phyloP scores from a whole-genome alignment of 2,888 invertebrate genomes.

The Ornithoptera alexandrae region DNA sequence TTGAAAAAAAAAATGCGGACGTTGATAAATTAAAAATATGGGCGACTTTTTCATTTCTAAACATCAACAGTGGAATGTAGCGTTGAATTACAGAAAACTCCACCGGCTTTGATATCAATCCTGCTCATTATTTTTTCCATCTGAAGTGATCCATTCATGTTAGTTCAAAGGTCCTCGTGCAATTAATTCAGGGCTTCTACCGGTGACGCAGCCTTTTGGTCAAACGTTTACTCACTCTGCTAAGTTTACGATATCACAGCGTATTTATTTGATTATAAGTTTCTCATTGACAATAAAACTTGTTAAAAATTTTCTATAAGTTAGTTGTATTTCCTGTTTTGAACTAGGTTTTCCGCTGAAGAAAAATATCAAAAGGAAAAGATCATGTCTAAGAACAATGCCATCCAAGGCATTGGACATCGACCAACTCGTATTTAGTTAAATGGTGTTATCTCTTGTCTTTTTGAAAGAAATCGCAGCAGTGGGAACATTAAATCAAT shows the following conservation, averaged over 20 bases:
- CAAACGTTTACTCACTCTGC: neutral
- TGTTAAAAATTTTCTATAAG: neutral
- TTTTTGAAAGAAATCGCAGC: too few species aligned
- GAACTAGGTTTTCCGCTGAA: neutral
- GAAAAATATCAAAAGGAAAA: too few species aligned
- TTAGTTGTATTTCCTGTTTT: neutral
- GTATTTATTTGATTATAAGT: neutral
- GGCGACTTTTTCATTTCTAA: neutral
- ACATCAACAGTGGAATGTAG: neutral
- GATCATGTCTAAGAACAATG: too few species aligned
- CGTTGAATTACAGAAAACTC: constrained; percentile 1
- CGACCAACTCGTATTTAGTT: too few species aligned
- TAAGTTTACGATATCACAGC: neutral
- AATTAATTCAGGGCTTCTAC: neutral
- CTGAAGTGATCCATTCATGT: constrained; percentile 13
- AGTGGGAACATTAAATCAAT: too few species aligned
- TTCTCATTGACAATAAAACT: neutral
- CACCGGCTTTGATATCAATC: neutral
- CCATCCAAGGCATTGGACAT: too few species aligned
- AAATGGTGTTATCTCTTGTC: too few species aligned
- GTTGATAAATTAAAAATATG: too few species aligned
- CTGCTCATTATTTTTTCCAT: constrained; percentile 17
- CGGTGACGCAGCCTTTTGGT: neutral
- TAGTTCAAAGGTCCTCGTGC: constrained; percentile 9
- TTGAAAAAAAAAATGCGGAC: neutral